Conservation (phyloP, 2,797 vertebrate genomes). For the Acanthornis magna region DNA sequence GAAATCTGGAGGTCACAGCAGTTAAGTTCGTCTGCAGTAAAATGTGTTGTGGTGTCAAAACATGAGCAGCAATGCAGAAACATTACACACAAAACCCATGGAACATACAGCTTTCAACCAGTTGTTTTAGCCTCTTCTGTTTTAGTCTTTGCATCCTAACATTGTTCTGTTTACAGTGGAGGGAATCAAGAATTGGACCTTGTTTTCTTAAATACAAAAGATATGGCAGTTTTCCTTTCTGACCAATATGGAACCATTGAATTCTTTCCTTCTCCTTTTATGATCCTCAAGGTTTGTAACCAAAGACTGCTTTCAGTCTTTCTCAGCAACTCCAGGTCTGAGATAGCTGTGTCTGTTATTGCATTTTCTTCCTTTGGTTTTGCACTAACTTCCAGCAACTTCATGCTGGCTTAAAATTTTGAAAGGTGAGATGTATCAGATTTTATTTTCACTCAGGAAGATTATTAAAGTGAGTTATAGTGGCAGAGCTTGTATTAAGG, state of each 20-base stretch:
- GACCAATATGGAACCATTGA: neutral
- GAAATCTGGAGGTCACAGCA: neutral
- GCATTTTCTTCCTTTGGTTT: neutral
- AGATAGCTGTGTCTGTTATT: neutral
- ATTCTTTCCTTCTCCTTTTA: neutral
- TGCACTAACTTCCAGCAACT: neutral
- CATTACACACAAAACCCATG: rapidly evolving
- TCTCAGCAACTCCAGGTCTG: neutral
- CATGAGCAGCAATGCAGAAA: neutral
- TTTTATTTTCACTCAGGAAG: neutral
- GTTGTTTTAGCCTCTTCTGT: neutral
- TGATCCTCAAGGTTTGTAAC: neutral
- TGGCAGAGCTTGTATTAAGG: neutral
- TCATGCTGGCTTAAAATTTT: neutral
- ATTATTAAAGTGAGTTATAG: neutral
- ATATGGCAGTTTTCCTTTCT: neutral
- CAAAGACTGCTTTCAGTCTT: neutral
- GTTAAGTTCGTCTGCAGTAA: neutral
- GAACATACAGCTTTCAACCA: neutral
- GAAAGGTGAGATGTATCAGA: neutral
- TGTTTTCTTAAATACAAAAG: neutral
- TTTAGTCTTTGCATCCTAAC: neutral
- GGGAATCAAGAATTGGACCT: neutral
- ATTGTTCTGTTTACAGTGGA: neutral
- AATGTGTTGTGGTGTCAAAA: neutral